phyloP scores from a whole-genome alignment of 2,113 vertebrate species.

The Electrona antarctica region DNA sequence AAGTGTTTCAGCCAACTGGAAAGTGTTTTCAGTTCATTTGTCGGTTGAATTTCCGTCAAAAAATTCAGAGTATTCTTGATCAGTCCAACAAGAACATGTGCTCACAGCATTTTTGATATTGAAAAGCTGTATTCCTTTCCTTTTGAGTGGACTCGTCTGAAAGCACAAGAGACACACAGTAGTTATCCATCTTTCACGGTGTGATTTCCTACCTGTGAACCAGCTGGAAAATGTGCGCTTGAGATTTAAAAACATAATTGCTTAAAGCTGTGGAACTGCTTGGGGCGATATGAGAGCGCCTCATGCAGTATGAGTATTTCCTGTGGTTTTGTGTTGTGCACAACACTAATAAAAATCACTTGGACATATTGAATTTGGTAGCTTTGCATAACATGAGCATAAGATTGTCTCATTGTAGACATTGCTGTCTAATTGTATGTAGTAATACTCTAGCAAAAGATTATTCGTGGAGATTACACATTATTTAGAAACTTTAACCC shows the following conservation, averaged over 20 bases:
- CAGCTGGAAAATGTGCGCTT: conserved; percentile 67
- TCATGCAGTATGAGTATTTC: conserved; percentile 34
- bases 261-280: conserved; percentile 65
- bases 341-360: conserved; percentile 27
- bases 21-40: no score
- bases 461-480: no score
- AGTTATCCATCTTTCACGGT: background rate
- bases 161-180: background rate
- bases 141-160: background rate
- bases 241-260: conserved; percentile 68
- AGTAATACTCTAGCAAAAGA: background rate
- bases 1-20: no score
- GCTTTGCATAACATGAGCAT: background rate
- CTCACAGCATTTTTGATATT: background rate
- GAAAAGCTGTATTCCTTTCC: conserved; percentile 13
- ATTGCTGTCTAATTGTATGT: conserved; percentile 27
- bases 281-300: conserved; percentile 21
- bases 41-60: no score
- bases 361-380: conserved; percentile 40
- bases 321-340: conserved; percentile 52
- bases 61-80: conserved; percentile 10
- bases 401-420: conserved; percentile 23
- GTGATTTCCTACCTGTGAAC: conserved; percentile 52
- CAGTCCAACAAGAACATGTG: conserved; percentile 6
- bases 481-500: no score